Percentiles rank a stretch among this genome's conserved stretches.
Evolutionary conservation across 2,888 invertebrate species (phyloP).

Genomic region (Reticulitermes lucifugus): DNA sequence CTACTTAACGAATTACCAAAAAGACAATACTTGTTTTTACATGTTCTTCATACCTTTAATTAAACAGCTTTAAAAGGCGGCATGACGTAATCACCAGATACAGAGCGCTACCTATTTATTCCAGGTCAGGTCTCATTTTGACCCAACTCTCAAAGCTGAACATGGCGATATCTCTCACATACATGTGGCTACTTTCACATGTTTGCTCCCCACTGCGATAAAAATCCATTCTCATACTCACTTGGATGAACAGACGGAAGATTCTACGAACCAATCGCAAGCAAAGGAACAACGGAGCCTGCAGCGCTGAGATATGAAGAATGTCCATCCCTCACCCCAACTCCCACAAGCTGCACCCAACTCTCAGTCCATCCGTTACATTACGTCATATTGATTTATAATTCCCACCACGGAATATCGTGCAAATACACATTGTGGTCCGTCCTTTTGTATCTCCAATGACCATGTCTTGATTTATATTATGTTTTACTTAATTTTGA

Average conservation of each 20-base stretch:
- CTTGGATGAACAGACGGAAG: neutral
- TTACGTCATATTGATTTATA: slow-evolving; percentile 10
- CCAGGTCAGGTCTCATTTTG: no score
- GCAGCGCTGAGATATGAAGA: slow-evolving; percentile 14
- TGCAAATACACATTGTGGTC: no score
- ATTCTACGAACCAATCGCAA: slow-evolving; percentile 1
- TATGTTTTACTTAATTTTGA: no score
- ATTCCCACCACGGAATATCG: neutral
- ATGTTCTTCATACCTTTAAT: no score
- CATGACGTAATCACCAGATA: no score
- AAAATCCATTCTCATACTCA: slow-evolving; percentile 3
- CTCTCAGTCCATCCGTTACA: neutral
- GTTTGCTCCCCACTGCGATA: neutral
- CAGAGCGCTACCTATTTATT: no score
- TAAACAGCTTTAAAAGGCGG: no score
- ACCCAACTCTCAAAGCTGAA: neutral
- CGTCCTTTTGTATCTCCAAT: no score
- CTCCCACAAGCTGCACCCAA: neutral
- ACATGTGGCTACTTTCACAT: slow-evolving; percentile 13
- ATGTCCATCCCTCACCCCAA: neutral
- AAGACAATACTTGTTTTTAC: no score
- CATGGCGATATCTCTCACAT: neutral
- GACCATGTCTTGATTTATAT: no score
- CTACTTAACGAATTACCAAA: no score
- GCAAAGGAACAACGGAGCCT: slow-evolving; percentile 22